Evolutionary conservation across 1,140 invertebrate genomes (phyloP), one percentile per base, ranked within the genome.

Genomic region (Pogonus chalceus): DNA sequence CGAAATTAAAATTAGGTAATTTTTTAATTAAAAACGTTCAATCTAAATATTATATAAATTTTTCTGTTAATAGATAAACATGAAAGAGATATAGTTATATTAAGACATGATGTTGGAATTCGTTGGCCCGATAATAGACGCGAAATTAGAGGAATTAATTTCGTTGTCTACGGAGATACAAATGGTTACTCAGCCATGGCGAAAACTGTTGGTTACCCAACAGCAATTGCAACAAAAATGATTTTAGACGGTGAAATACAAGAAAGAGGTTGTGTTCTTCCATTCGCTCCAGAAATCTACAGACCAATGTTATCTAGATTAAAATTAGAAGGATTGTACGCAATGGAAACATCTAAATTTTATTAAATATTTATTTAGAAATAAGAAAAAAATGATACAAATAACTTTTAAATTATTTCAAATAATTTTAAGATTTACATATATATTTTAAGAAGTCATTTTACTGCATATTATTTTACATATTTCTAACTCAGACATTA

Each of bases 201-300:
- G 0, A 85, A 90, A 63, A 96, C 93, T 16, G 97, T 99, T 3
- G 96, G 96, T 2, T 87, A 95, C 64, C 96, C 96, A 0, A 84
- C 91, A 2, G 96, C 92, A 3, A 98, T 99, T 62, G 92, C 95
- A 2, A 83, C 91, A 0, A 94, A 96, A 72, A 99, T 99, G 96
- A 81, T 99, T 23, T 74, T 98, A 2, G 91, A 96, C 72, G 94
- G 90, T 91, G 37, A 98, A 74, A 97, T 98, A 64, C 94, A 98
- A 73, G 82, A 87, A 58, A 83, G 87, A 59, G 96, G 95, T n/a
- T 85, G 93, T 53, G 80, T 96, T 7, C 69, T 94, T 12, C 95
- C 96, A 1, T 88, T 97, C 56, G 82, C 86, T 0, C 80, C 83
- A 0, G 90, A 96, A 51, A 92, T 97, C 49, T 98, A 96, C 73